Evolutionary conservation across 2,113 vertebrate genomes (phyloP).

Genomic region (Lichenostomus cassidix): DNA sequence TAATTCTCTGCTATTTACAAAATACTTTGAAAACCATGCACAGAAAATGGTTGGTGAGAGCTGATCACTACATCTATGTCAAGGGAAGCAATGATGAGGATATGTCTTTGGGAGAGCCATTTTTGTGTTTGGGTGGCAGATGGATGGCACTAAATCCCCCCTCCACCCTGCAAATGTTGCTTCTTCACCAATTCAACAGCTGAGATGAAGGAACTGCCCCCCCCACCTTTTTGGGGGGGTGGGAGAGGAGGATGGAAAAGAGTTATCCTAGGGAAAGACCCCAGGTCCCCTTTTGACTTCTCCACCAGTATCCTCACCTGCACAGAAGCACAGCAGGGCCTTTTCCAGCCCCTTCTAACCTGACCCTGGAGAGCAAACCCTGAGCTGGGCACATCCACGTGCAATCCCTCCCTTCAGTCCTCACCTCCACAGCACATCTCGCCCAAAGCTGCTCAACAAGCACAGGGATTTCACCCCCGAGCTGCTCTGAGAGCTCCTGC

Average conservation of each 20-base stretch:
- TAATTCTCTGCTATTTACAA: neutral
- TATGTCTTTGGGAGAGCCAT: neutral
- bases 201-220: neutral
- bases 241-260: neutral
- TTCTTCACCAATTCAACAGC: neutral
- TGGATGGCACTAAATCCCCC: neutral
- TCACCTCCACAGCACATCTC: rapidly evolving
- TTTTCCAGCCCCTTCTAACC: neutral
- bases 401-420: neutral
- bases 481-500: rapidly evolving
- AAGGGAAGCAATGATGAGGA: neutral
- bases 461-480: rapidly evolving
- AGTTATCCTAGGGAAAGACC: neutral
- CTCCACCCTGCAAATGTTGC: neutral
- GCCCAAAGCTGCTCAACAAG: neutral
- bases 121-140: neutral
- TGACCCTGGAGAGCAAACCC: neutral
- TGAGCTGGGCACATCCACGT: rapidly evolving
- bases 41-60: neutral
- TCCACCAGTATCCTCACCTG: neutral
- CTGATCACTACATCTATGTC: rapidly evolving
- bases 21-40: neutral
- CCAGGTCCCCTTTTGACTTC: neutral
- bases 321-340: neutral
- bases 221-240: too few species aligned